Evolutionary conservation across 2,113 vertebrate species (phyloP).

Genomic region (Pituophis catenifer): DNA sequence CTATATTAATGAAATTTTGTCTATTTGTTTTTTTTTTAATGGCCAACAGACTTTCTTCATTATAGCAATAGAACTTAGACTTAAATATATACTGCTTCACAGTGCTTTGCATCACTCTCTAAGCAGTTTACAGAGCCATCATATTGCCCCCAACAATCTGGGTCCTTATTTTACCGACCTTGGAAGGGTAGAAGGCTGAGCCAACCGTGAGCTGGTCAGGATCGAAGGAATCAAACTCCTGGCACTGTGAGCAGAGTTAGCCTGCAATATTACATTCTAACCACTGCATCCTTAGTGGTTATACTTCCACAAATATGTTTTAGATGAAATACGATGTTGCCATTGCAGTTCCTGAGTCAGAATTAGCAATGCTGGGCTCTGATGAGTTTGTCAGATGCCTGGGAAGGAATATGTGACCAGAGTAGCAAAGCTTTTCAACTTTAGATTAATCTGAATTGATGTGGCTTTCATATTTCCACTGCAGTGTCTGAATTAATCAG

Average conservation of each 20-base stretch:
- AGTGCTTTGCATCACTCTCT: too few relatives aligned
- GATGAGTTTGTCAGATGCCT: background rate
- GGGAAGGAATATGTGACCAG: background rate
- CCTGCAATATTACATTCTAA: background rate
- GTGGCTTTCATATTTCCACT: background rate
- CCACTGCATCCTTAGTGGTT: background rate
- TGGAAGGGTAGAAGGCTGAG: too few relatives aligned
- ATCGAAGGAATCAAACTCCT: too few relatives aligned
- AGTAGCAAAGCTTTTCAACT: background rate
- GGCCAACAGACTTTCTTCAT: background rate
- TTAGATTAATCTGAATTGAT: background rate
- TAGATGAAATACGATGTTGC: background rate
- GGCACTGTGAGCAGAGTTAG: background rate
- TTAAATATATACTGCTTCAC: too few relatives aligned
- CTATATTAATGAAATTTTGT: background rate
- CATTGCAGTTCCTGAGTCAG: background rate
- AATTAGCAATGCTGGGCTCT: too few relatives aligned
- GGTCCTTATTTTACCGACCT: too few relatives aligned
- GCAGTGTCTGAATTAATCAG: background rate
- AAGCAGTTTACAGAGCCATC: too few relatives aligned
- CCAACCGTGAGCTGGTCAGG: background rate
- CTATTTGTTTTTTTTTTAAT: background rate
- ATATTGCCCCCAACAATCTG: too few relatives aligned
- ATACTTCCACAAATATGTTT: background rate
- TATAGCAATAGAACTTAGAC: too few relatives aligned